Evolutionary conservation across 30 jellyfish, hydroid and myxozoan species (phyloP), one percentile per base, ranked within the genome.

Genomic region (Pseudorhiza aurosa): DNA sequence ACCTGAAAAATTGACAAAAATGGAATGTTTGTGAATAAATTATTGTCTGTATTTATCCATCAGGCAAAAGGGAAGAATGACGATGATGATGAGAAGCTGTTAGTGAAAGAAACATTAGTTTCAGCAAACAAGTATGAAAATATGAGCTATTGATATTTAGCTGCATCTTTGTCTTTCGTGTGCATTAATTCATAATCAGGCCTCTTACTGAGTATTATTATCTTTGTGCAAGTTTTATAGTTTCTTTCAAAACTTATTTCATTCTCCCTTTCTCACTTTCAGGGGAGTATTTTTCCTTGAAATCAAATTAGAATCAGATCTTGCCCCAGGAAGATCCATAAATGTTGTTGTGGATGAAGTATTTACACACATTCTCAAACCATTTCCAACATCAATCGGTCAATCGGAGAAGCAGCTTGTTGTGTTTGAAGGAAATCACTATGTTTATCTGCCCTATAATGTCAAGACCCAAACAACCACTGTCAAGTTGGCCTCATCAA

Each of bases 381-480:
- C 98, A 42, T 92, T 57, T 67, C 98, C 98, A 64, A 77, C 92
- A 55, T 60, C 89, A 12, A 87, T 92, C 71, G 96, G 93, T 12
- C 98, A 92, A 77, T 77, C 96, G 8, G 98, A 87, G n/a, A 85
- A 92, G 81, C 98, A 92, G 65, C 85, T 81, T 18, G 96, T 92
- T 39, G 73, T 92, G 17, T 86, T 60, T 45, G 83, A 85, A 39
- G 97, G 94, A 49, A 87, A 92, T 65, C 88, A 94, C 59, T 83
- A 72, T 51, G 72, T 92, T 46, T 81, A 50, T 29, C 78, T 96
- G 40, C 96, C 96, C 4, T 92, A 92, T 60, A 21, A 15, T 22
- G 89, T 86, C 39, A 81, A 71, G 65, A 36, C 77, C 2, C 98
- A 92, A 71, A 85, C 96, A 68, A 92, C 98, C 60, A 85, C 93